Evolutionary conservation across 2,113 vertebrate species (phyloP), one percentile per base, ranked within the genome.

Genomic region (Seriola quinqueradiata): DNA sequence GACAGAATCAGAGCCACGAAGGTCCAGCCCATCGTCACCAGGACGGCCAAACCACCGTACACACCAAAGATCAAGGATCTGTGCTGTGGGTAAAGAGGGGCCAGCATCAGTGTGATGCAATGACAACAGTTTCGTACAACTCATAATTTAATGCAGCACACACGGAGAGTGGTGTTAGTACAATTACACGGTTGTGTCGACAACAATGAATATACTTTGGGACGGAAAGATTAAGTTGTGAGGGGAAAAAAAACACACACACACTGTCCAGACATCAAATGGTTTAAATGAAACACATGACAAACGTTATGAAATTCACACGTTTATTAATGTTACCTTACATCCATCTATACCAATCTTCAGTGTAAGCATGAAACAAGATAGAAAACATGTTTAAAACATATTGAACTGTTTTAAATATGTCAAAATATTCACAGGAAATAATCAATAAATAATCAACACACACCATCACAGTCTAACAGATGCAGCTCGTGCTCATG

Each of bases 1-100:
- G 97, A 95, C 7, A 99, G 93, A 89, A 99, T 90, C 82, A 99
- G 94, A 88, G 96, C 94, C 90, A 97, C 73, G 93, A 97, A 99
- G 86, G 93, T 89, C 23, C 95, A 95, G 44, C 98, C 98, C 98
- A 99, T 99, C 0, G 95, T 98, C 52, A 95, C 91, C 84, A 96
- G 86, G 83, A 99, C 97, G 0, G 97, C 95, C 87, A 97, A 77
- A 60, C 92, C 25, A 42, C 98, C 98, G 0, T 99, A 99, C 34
- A 95, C 2, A 68, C 97, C 97, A 67, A 99, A 99, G 85, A 97
- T 85, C 90, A 96, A 92, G 28, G 97, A 97, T 87, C 98, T 97
- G 95, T 97, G 94, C 98, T 99, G 96, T 72, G 58, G 86, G 85
- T 79, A 52, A 93, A 71, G 77, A 82, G 79, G 38, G 50, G 70